Conservation (phyloP, 2,888 invertebrate genomes). For the Conchocele bisecta region DNA sequence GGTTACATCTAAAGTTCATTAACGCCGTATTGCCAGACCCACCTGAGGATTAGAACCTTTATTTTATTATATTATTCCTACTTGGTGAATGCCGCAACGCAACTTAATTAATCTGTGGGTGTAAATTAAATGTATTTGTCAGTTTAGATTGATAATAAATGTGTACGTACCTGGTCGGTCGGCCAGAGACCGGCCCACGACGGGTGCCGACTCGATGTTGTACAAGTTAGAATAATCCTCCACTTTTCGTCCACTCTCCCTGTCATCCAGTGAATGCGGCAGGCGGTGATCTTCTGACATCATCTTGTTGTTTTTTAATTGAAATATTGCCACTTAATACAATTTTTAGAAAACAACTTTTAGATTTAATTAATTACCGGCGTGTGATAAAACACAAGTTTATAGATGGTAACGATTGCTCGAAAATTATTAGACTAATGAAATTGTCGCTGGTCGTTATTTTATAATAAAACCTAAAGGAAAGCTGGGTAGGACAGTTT, state of each 20-base stretch:
- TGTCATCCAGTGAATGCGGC: constrained; percentile 74
- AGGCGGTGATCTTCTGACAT: constrained; percentile 80
- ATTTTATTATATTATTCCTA: constrained; percentile 23
- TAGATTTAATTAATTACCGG: constrained; percentile 52
- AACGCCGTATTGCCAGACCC: constrained; percentile 13
- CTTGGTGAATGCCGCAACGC: constrained; percentile 42
- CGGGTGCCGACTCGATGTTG: constrained; percentile 85
- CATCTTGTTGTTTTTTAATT: constrained; percentile 50
- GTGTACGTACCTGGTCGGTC: constrained; percentile 70
- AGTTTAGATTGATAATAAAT: too few species aligned
- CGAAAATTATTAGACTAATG: constrained; percentile 59
- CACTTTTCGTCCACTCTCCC: constrained; percentile 84
- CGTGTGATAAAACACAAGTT: constrained; percentile 42
- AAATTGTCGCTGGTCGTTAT: constrained; percentile 59
- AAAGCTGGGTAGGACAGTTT: constrained; percentile 38
- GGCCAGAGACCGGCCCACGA: constrained; percentile 56
- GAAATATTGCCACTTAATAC: constrained; percentile 13
- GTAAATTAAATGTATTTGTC: too few species aligned
- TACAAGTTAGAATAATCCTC: constrained; percentile 95
- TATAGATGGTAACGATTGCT: constrained; percentile 49
- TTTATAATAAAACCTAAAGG: constrained; percentile 56
- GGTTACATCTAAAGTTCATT: constrained; percentile 51
- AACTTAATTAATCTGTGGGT: constrained; percentile 59
- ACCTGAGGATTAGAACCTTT: constrained; percentile 1
- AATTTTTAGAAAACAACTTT: constrained; percentile 13